Evolutionary conservation across 2,888 invertebrate genomes (phyloP).

Genomic region (Eueremaeus valkanovi): DNA sequence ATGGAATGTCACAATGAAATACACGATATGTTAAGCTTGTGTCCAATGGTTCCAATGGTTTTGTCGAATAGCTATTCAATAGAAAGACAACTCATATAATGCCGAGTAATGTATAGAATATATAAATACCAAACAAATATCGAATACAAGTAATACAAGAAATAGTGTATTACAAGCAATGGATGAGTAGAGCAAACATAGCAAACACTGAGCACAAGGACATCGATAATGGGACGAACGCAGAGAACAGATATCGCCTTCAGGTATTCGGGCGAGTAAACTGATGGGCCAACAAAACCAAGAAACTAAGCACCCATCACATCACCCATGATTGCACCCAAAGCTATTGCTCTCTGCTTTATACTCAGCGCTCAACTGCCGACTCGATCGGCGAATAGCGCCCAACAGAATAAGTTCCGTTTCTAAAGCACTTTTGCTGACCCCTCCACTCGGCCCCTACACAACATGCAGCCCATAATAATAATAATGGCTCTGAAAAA

Average conservation of each 20-base stretch:
- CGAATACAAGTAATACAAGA: too few relatives aligned
- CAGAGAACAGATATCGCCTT: slow-evolving; percentile 15
- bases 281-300: slow-evolving; percentile 24
- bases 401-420: slow-evolving; percentile 25
- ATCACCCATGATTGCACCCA: slow-evolving; percentile 30
- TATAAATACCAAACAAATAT: slow-evolving; percentile 22
- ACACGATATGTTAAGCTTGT: slow-evolving; percentile 18
- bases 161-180: neutral
- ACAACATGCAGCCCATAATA: slow-evolving; percentile 1
- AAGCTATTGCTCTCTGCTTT: slow-evolving; percentile 24
- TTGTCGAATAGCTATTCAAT: slow-evolving; percentile 11
- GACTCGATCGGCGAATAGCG: slow-evolving; percentile 21
- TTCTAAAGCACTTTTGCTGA: slow-evolving; percentile 20
- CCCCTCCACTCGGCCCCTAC: neutral
- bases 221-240: neutral
- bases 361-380: neutral
- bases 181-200: neutral
- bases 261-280: slow-evolving; percentile 3
- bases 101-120: neutral
- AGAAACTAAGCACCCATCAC: slow-evolving; percentile 2
- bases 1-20: slow-evolving; percentile 27
- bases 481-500: slow-evolving; percentile 7
- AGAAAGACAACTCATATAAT: slow-evolving; percentile 1
- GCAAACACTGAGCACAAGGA: slow-evolving; percentile 4
- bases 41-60: too few relatives aligned